These are phyloP conservation scores for Zaprionus capensis DNA, from an alignment of 1,140 invertebrate species.

Conservation along the genomic window DNA sequence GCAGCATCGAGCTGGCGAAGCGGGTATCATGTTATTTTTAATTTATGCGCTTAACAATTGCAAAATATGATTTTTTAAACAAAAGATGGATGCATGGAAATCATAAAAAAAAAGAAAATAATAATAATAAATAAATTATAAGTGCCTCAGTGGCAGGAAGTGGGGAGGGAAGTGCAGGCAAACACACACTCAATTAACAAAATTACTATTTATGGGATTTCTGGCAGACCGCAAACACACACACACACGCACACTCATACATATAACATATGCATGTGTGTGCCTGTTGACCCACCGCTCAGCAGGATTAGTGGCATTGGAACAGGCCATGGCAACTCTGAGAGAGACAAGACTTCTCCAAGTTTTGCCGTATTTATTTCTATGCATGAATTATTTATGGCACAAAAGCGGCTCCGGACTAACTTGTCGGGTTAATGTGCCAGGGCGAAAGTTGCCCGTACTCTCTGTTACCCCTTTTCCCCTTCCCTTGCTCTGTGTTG, in stretches of 20 bases:
- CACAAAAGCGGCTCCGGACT: slow-evolving; percentile 49
- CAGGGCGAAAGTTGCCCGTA: slow-evolving; percentile 21
- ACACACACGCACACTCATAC: neutral
- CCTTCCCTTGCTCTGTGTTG: neutral
- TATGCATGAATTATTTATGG: slow-evolving; percentile 78
- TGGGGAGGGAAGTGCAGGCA: neutral
- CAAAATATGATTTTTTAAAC: slow-evolving; percentile 71
- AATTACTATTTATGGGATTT: slow-evolving; percentile 79
- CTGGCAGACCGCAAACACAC: slow-evolving; percentile 16
- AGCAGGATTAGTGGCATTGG: slow-evolving; percentile 64
- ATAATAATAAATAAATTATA: slow-evolving; percentile 56
- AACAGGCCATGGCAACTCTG: slow-evolving; percentile 34
- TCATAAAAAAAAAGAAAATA: slow-evolving; percentile 4
- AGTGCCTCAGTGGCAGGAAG: slow-evolving; percentile 32
- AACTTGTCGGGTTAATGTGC: slow-evolving; percentile 51
- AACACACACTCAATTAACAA: slow-evolving; percentile 71
- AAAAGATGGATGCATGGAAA: slow-evolving; percentile 34
- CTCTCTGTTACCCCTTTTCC: no score
- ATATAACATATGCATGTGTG: slow-evolving; percentile 3
- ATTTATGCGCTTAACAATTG: slow-evolving; percentile 66
- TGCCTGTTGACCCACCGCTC: slow-evolving; percentile 42
- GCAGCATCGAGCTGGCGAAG: neutral
- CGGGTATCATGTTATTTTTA: slow-evolving; percentile 27
- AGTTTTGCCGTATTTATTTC: slow-evolving; percentile 70
- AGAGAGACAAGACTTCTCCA: slow-evolving; percentile 40